Evolutionary conservation across 2,113 vertebrate species (phyloP), one percentile per base, ranked within the genome.

Genomic region (Chunga burmeisteri): DNA sequence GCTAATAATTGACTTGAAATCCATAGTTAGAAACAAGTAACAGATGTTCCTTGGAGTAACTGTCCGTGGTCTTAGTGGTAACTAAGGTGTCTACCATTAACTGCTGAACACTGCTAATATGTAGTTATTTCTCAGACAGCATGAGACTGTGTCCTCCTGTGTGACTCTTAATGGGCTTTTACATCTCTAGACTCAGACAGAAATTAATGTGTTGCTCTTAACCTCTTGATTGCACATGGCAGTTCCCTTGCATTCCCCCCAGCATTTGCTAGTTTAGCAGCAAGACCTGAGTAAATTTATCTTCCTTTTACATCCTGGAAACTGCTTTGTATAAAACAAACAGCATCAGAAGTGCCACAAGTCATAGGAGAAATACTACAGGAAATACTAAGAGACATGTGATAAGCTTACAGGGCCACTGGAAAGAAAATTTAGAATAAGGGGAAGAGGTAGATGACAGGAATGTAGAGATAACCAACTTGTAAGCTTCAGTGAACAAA

Each of bases 111-210:
- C 59, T 83, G 81, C 75, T 92, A 30, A 65, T 87, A 90, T 44
- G 11, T 71, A 70, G 75, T 94, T 96, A 44, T 94, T 96, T 96
- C 62, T 96, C 94, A 91, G 82, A 22, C 86, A 90, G 49, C 50
- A 29, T 68, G 38, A 56, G 70, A 36, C 56, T 38, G 9, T 86
- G 34, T 47, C 56, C n/a, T 87, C 73, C n/a, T 80, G 19, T 68
- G 7, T 94, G 68, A 72, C 32, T 91, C 21, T 6, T 38, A 50
- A 42, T 32, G 44, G 30, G n/a, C 46, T 91, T 38, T 32, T 49
- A 17, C 15, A 10, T 30, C 71, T 77, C 34, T 78, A 59, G 74
- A 23, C 79, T 73, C 30, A 38, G 61, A 9, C 27, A 49, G 81
- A 47, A 59, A 44, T 72, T 20, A 9, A 21, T 4, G 8, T 61